These are phyloP conservation scores for Setophaga coronata DNA, from an alignment of 2,113 vertebrate species.

Conservation along the genomic window DNA sequence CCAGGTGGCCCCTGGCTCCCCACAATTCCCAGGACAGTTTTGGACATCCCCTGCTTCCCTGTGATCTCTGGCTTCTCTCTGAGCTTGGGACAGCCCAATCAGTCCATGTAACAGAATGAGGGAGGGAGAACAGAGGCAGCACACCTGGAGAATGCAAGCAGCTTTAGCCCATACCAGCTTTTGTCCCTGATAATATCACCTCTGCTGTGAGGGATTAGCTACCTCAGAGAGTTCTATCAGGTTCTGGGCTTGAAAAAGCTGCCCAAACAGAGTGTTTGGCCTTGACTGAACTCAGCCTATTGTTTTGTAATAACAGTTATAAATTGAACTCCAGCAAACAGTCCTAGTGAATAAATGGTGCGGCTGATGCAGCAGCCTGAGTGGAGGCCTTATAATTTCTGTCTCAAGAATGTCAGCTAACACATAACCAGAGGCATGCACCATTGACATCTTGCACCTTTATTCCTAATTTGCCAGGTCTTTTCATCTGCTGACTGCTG, in stretches of 20 bases:
- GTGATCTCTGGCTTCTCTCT: background rate
- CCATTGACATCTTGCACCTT: background rate
- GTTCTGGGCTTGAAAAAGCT: background rate
- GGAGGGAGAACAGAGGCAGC: background rate
- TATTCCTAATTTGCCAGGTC: background rate
- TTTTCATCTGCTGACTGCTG: background rate
- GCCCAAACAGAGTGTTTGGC: background rate
- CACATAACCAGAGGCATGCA: background rate
- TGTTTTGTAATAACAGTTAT: background rate
- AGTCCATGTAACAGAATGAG: rapidly evolving
- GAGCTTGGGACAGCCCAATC: background rate
- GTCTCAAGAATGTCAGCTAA: background rate
- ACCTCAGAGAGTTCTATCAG: background rate
- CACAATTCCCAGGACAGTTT: background rate
- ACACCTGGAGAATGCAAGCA: background rate
- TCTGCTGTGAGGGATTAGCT: background rate
- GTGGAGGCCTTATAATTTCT: background rate
- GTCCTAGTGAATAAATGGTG: background rate
- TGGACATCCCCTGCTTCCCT: background rate
- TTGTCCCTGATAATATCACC: background rate
- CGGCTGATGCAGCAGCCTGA: background rate
- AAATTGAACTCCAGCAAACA: background rate
- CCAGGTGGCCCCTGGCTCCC: background rate
- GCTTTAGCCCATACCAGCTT: background rate
- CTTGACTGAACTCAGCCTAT: background rate